phyloP scores from a whole-genome alignment of 2,888 invertebrate genomes.

The Patella ulyssiponensis region DNA sequence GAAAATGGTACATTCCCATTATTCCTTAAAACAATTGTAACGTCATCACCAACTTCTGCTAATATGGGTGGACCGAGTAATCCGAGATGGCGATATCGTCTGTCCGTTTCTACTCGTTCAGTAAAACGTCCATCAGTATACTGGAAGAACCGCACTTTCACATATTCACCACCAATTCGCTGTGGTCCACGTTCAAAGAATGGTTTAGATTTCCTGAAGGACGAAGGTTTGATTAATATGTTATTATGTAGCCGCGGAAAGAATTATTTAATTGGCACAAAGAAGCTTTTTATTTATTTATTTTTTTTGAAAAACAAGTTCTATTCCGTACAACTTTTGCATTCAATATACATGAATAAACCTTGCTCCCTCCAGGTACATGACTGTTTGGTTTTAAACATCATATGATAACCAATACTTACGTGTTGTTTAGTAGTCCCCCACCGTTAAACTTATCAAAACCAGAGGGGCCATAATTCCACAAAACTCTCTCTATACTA shows the following conservation, averaged over 20 bases:
- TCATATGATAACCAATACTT: background rate
- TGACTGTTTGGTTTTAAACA: too few relatives aligned
- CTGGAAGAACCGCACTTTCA: conserved; percentile 44
- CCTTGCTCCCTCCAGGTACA: too few relatives aligned
- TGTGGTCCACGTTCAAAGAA: conserved; percentile 35
- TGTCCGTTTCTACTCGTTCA: conserved; percentile 28
- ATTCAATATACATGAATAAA: too few relatives aligned
- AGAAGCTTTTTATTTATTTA: too few relatives aligned
- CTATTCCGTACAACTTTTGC: too few relatives aligned
- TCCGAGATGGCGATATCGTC: conserved; percentile 42
- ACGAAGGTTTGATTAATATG: background rate
- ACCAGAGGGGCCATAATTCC: conserved; percentile 52
- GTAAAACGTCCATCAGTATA: conserved; percentile 47
- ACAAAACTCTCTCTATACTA: conserved; percentile 41
- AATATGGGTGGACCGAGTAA: conserved; percentile 52
- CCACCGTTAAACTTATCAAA: conserved; percentile 42
- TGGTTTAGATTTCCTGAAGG: conserved; percentile 36
- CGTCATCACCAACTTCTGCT: conserved; percentile 52
- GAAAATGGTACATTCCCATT: conserved; percentile 47
- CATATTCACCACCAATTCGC: conserved; percentile 46
- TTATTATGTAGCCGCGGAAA: background rate
- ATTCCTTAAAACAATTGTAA: conserved; percentile 47
- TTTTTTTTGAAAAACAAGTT: too few relatives aligned
- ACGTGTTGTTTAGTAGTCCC: conserved; percentile 28
- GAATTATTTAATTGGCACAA: background rate